Evolutionary conservation across 2,797 vertebrate species (phyloP).

Genomic region (Babyrousa celebensis): DNA sequence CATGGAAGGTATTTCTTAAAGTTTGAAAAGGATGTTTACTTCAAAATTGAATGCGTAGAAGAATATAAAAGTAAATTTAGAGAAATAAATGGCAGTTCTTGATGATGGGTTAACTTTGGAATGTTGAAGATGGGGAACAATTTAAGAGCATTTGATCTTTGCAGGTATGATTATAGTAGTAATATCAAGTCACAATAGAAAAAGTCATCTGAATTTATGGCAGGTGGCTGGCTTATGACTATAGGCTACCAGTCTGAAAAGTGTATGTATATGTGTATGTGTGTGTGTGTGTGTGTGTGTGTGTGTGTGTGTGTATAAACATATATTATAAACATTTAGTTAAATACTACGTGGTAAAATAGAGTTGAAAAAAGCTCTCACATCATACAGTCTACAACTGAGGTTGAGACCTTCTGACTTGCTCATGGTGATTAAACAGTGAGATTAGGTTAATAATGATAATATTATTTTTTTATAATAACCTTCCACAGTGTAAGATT

Average conservation of each 20-base stretch:
- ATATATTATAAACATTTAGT: neutral
- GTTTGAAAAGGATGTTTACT: neutral
- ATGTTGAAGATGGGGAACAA: neutral
- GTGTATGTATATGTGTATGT: conserved; percentile 24
- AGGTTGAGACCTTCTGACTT: neutral
- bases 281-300: conserved; percentile 60
- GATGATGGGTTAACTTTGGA: neutral
- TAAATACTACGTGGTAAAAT: neutral
- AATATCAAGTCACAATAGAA: neutral
- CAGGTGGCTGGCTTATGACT: neutral
- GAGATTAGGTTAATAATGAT: neutral
- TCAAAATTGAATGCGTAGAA: neutral
- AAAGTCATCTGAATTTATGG: neutral
- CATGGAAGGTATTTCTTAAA: neutral
- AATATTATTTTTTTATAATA: neutral
- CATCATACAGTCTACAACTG: neutral
- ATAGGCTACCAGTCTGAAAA: neutral
- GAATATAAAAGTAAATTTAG: conserved; percentile 11
- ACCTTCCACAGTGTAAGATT: neutral
- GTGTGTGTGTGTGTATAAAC: conserved; percentile 16
- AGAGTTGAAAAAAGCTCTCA: neutral
- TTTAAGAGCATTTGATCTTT: conserved; percentile 24
- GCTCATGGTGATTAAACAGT: neutral
- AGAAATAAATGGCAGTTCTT: conserved; percentile 35
- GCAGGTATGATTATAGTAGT: neutral